Base-by-base conservation (phyloP, 2,888 invertebrate genomes). In the Ischnura elegans region DNA sequence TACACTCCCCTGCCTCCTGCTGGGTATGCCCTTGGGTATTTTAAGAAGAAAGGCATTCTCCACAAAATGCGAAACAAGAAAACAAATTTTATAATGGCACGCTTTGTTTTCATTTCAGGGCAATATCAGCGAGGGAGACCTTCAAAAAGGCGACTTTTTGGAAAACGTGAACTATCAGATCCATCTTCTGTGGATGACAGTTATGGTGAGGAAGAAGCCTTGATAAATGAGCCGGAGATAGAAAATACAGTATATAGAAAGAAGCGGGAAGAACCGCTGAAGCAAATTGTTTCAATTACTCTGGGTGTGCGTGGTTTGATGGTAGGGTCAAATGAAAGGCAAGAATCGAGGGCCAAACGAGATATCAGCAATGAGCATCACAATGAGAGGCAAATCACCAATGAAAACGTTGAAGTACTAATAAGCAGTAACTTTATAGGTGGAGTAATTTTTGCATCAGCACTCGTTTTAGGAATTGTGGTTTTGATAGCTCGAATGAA, bases 241-340 rank as follows among this genome's bases (percentile, higher is more conserved):
- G 43, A 45, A 13, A 36, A 43, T n/a, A 42, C 43, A 16, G 43
- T 8, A n/a, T 55, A 16, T 36, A 61, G 90, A 61, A 90, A 61
- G 66, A 95, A 94, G 90, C 94, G 94, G 21, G 94, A 94, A 87
- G 93, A 94, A 0, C 94, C 94, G 25, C 93, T 94, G 84, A 94
- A 94, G 86, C 94, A 95, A 94, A 94, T 95, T 42, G 94, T 95
- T 47, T 94, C 94, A 36, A 95, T 95, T 25, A 95, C 94, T 42
- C 87, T 95, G 43, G 95, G 95, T 46, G 94, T 95, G 19, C 94
- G 95, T 46, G 95, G 95, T 42, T 94, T 95, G 25, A 93, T 93
- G 84, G 93, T 94, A 45, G 93, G 93, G 45, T 43, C 87, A 29
- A 87, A 87, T 61, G 87, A 93, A 43, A 47, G 55, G 61, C 55